Evolutionary conservation across 2,113 vertebrate species (phyloP), one percentile per base, ranked within the genome.

Genomic region (Coptodon bakossiorum): DNA sequence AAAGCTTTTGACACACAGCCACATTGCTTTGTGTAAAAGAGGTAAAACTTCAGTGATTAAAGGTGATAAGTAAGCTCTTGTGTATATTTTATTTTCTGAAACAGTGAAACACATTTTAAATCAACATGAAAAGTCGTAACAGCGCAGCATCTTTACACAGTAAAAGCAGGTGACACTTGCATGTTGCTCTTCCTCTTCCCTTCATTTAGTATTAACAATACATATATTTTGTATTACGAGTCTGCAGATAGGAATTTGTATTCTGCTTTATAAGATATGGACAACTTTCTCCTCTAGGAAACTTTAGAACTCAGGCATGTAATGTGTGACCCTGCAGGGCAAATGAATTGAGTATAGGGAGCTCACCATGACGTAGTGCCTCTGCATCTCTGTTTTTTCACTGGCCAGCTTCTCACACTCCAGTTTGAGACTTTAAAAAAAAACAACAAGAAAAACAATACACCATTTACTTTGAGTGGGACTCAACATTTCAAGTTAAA

Each of bases 351-450:
- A 82, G 53, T 61, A 24, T 61, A 83, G 45, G 14, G 34, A 40
- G 95, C 98, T 96, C 96, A 99, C 98, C 98, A 99, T 99, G 92
- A 99, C 98, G 91, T 99, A 99, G 95, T 99, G 98, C 90, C 98
- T 96, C 96, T 99, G 98, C 98, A 99, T 99, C 97, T 99, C 98
- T 6, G 98, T 99, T 95, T 99, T 99, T 96, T 99, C 98, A 6
- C 98, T 98, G 94, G 98, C 98, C 96, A 99, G 95, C 96, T 99
- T 99, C 96, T 99, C 98, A 96, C 98, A 99, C 96, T 99, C 98
- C 97, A 99, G 95, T 93, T 99, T 99, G 95, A 99, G 97, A 95
- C 98, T 99, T 96, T 1, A 19, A 89, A 90, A 11, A 22, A 45
- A 4, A 93, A 11, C 0, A 71, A 73, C 13, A 76, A 19, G 4